phyloP scores from a whole-genome alignment of 2,888 invertebrate genomes.

The Calephelis perditalis region DNA sequence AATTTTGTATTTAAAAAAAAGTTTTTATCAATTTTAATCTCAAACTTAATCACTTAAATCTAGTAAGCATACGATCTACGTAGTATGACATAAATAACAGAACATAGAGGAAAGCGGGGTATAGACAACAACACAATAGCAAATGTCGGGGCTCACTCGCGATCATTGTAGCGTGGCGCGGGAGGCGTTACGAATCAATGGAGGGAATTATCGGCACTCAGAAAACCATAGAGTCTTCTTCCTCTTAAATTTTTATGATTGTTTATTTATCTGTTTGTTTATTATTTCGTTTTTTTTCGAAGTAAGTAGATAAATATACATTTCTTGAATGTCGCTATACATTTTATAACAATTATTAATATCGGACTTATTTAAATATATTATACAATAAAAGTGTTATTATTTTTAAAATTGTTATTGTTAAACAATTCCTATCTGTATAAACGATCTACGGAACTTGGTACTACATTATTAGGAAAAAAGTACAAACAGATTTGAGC shows the following conservation, averaged over 20 bases:
- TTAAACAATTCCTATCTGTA: too few species aligned
- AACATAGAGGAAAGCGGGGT: constrained; percentile 56
- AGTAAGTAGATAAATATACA: too few species aligned
- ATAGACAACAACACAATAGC: constrained; percentile 70
- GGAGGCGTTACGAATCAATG: constrained; percentile 79
- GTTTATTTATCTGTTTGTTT: not conserved
- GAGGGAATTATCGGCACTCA: constrained; percentile 74
- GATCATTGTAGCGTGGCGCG: constrained; percentile 75
- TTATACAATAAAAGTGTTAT: too few species aligned
- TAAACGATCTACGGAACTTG: too few species aligned
- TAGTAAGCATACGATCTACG: constrained; percentile 14
- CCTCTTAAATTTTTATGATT: constrained; percentile 7
- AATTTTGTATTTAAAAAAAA: too few species aligned
- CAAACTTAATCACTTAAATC: constrained; percentile 12
- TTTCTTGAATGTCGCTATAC: too few species aligned
- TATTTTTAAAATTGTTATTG: too few species aligned
- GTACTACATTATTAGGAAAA: too few species aligned
- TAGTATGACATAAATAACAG: constrained; percentile 56
- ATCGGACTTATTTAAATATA: too few species aligned
- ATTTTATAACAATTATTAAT: too few species aligned
- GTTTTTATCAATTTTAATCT: not conserved
- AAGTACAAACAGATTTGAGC: too few species aligned
- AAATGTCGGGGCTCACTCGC: constrained; percentile 74
- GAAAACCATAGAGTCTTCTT: constrained; percentile 41
- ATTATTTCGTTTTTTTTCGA: too few species aligned